Percentiles rank a stretch among this genome's conserved stretches.
Evolutionary conservation across 2,888 invertebrate species (phyloP).

Genomic region (Linhomoeus sp.): DNA sequence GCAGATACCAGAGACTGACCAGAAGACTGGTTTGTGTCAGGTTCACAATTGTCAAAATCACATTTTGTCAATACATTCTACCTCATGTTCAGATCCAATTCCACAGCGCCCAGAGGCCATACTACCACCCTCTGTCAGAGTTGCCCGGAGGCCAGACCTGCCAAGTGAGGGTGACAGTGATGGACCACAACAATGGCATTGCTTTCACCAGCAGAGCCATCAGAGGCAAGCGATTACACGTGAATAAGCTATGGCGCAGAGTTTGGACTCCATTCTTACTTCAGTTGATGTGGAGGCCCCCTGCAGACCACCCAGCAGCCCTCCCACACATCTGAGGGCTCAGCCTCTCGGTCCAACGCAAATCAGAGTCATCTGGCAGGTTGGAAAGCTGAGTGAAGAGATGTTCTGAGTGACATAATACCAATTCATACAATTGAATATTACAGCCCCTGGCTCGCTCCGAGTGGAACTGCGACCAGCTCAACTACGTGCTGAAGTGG

Average conservation of each 20-base stretch:
- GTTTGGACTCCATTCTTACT: too few relatives aligned
- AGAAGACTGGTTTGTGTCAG: neutral
- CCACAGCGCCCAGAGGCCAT: conserved; percentile 24
- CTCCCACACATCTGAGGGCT: conserved; percentile 17
- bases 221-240: too few relatives aligned
- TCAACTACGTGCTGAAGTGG: conserved; percentile 27
- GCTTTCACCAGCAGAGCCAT: conserved; percentile 21
- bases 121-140: conserved; percentile 18
- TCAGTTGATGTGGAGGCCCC: too few relatives aligned
- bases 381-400: neutral
- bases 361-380: conserved; percentile 23
- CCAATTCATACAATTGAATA: too few relatives aligned
- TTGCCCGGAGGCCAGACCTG: conserved; percentile 18
- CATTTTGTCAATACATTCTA: neutral
- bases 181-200: conserved; percentile 18
- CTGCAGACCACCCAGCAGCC: conserved; percentile 10
- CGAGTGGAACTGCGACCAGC: conserved; percentile 25
- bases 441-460: conserved; percentile 17
- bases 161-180: conserved; percentile 5
- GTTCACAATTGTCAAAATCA: neutral
- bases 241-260: too few relatives aligned
- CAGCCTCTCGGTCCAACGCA: conserved; percentile 23
- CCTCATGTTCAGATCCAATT: conserved; percentile 8
- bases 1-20: neutral
- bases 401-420: too few relatives aligned